These are phyloP conservation scores for Mimumesa dahlbomi DNA, from an alignment of 2,888 invertebrate genomes.

Conservation along the genomic window DNA sequence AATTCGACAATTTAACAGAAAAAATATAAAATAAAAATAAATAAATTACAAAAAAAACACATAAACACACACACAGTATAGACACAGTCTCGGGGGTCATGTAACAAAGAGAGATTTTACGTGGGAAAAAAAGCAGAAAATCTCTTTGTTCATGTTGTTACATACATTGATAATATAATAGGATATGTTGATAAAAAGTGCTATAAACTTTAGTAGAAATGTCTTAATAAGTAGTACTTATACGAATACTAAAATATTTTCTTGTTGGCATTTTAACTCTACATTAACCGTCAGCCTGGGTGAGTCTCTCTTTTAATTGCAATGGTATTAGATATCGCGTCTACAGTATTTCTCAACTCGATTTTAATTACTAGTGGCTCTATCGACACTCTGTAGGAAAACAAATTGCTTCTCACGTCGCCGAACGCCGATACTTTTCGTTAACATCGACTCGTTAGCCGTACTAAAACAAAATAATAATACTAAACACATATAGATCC, in stretches of 20 bases:
- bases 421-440: neutral
- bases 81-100: conserved; percentile 41
- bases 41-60: conserved; percentile 17
- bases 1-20: conserved; percentile 71
- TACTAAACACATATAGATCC: too few species aligned
- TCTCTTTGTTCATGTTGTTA: conserved; percentile 74
- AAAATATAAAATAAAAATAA: conserved; percentile 48
- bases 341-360: conserved; percentile 57
- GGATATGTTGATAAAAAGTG: conserved; percentile 68
- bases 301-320: conserved; percentile 72
- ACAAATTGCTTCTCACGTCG: neutral
- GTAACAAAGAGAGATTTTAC: conserved; percentile 32
- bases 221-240: conserved; percentile 71
- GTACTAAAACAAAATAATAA: too few species aligned
- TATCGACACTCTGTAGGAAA: too few species aligned
- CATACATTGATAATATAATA: conserved; percentile 75
- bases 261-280: conserved; percentile 78
- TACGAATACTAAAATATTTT: conserved; percentile 74
- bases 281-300: conserved; percentile 71
- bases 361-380: neutral
- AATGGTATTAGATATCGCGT: conserved; percentile 37
- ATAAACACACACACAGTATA: too few species aligned
- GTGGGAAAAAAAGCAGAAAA: conserved; percentile 22
- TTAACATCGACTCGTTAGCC: neutral
- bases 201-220: conserved; percentile 75